phyloP scores from a whole-genome alignment of 2,888 invertebrate genomes.

The Andrena chrysosceles region DNA sequence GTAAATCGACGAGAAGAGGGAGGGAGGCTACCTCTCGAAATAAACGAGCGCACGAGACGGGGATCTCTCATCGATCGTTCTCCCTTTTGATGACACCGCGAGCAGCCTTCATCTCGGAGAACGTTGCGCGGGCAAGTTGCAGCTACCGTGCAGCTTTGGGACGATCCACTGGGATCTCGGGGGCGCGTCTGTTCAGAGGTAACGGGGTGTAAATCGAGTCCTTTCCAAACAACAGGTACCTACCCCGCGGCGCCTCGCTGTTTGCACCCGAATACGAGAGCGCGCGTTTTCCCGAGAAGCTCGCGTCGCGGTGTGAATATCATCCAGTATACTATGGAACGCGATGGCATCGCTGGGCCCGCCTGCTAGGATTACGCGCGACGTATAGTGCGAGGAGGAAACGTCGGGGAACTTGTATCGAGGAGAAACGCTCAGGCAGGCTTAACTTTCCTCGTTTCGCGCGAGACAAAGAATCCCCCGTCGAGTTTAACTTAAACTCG shows the following conservation, averaged over 20 bases:
- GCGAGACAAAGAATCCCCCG: conserved; percentile 42
- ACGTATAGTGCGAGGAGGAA: not conserved
- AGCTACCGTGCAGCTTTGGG: too few relatives aligned
- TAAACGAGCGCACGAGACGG: conserved; percentile 22
- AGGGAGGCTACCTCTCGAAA: conserved; percentile 19
- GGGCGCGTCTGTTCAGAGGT: too few relatives aligned
- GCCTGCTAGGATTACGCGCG: not conserved
- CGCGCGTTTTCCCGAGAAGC: too few relatives aligned
- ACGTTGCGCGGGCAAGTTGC: not conserved
- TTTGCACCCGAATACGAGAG: too few relatives aligned
- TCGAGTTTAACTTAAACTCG: conserved; percentile 39
- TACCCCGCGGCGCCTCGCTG: too few relatives aligned
- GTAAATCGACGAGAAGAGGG: conserved; percentile 34
- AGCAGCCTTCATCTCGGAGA: not conserved
- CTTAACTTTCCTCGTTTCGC: conserved; percentile 57
- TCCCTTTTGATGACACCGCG: not conserved
- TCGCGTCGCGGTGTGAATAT: too few relatives aligned
- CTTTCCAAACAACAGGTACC: too few relatives aligned
- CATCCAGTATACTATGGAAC: too few relatives aligned
- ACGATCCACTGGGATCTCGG: too few relatives aligned
- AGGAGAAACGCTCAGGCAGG: conserved; percentile 12
- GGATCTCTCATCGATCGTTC: not conserved
- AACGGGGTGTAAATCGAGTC: too few relatives aligned
- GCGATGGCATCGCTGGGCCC: too few relatives aligned
- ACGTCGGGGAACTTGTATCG: conserved; percentile 33